Percentiles rank a stretch among this genome's conserved stretches.
Evolutionary conservation across 2,888 invertebrate genomes (phyloP).

Genomic region (Homarus gammarus): DNA sequence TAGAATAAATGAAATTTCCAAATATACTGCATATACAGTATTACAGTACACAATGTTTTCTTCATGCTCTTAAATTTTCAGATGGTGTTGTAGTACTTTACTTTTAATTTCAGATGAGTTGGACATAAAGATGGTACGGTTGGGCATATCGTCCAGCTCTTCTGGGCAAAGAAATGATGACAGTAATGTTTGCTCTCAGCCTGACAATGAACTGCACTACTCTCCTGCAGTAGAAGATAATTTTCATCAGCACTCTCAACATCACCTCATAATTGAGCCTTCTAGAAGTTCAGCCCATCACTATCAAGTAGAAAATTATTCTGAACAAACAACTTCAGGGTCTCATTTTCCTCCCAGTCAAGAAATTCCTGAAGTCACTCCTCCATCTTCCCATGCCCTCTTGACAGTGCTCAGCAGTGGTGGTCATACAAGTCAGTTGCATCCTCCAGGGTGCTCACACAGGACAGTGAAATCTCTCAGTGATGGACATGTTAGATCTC

Average conservation of each 20-base stretch:
- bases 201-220: constrained; percentile 3
- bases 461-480: constrained; percentile 6
- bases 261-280: background rate
- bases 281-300: background rate
- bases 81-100: background rate
- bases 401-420: constrained; percentile 8
- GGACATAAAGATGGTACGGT: constrained; percentile 36
- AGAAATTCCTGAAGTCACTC: background rate
- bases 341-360: constrained; percentile 11
- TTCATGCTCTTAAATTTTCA: background rate
- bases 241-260: constrained; percentile 5
- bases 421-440: constrained; percentile 18
- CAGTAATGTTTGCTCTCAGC: background rate
- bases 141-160: constrained; percentile 28
- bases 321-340: constrained; percentile 16
- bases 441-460: constrained; percentile 32
- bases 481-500: constrained; percentile 31
- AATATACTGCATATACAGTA: too few species aligned
- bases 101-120: constrained; percentile 43
- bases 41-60: too few species aligned
- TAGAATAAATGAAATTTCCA: too few species aligned
- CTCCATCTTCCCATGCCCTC: constrained; percentile 4
- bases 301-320: constrained; percentile 23
- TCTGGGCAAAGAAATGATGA: constrained; percentile 17
- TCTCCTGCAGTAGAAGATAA: background rate